A percentile compares a stretch with the other conserved stretches of the same genome.
These are phyloP conservation scores for Yponomeuta plumbellus DNA, from an alignment of 2,888 invertebrate genomes.

Conservation along the genomic window DNA sequence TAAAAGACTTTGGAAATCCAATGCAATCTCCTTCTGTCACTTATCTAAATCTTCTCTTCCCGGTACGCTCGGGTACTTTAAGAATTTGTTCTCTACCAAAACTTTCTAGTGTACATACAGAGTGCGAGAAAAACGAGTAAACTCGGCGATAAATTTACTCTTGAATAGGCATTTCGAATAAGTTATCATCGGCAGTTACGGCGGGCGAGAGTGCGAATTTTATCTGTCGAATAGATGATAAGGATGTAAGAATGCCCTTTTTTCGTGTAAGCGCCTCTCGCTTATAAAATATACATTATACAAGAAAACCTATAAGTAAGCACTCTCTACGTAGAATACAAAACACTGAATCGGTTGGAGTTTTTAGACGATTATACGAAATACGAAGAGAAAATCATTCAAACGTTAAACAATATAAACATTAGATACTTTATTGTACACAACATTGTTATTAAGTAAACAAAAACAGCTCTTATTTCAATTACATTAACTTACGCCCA, in stretches of 20 bases:
- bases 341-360: no score
- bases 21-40: not conserved
- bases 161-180: slow-evolving; percentile 58
- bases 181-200: slow-evolving; percentile 65
- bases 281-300: slow-evolving; percentile 30
- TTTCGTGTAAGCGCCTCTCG: slow-evolving; percentile 27
- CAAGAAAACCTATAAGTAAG: no score
- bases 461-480: no score
- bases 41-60: not conserved
- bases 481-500: no score
- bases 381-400: no score
- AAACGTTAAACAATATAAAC: no score
- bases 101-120: not conserved
- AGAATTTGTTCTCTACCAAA: not conserved
- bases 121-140: slow-evolving; percentile 51
- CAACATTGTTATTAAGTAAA: no score
- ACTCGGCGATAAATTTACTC: slow-evolving; percentile 61
- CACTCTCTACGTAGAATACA: no score
- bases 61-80: not conserved
- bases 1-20: not conserved
- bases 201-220: slow-evolving; percentile 46
- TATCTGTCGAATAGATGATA: slow-evolving; percentile 46
- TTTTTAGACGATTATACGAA: no score
- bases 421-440: no score
- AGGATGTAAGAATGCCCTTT: slow-evolving; percentile 26